phyloP scores from a whole-genome alignment of 2,113 vertebrate species.

The Grammatotria lemairii region DNA sequence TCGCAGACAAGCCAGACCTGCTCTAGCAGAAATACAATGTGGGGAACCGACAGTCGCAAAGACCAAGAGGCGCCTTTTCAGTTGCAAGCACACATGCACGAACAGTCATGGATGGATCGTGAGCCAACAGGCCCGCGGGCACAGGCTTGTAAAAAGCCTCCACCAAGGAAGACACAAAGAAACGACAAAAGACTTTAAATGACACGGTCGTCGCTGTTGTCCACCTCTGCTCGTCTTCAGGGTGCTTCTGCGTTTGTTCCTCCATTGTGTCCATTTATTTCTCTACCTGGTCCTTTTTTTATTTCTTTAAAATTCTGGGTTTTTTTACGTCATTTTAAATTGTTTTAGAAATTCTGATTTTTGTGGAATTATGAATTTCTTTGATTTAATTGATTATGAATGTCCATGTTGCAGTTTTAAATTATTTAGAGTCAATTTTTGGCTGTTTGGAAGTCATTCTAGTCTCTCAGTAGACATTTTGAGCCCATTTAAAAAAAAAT shows the following conservation, averaged over 20 bases:
- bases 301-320: not conserved
- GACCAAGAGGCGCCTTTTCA: slow-evolving; percentile 19
- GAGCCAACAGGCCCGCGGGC: not conserved
- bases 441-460: not conserved
- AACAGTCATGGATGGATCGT: slow-evolving; percentile 1
- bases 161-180: not conserved
- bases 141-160: not conserved
- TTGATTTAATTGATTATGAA: not conserved
- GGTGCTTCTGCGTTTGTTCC: not conserved
- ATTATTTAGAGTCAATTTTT: not conserved
- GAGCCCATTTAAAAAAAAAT: rapidly evolving
- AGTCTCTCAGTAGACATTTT: not conserved
- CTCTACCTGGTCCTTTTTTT: not conserved
- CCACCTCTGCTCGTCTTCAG: not conserved
- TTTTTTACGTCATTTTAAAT: not conserved
- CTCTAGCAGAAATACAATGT: slow-evolving; percentile 42
- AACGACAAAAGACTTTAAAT: not conserved
- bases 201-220: not conserved
- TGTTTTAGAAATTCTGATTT: not conserved
- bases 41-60: slow-evolving; percentile 23
- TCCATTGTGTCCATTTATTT: not conserved
- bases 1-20: slow-evolving; percentile 29
- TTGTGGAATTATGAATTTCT: not conserved
- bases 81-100: slow-evolving; percentile 22
- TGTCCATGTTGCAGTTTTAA: not conserved